Base-by-base conservation (phyloP, 1,140 invertebrate species). In the Micrasema longulum region DNA sequence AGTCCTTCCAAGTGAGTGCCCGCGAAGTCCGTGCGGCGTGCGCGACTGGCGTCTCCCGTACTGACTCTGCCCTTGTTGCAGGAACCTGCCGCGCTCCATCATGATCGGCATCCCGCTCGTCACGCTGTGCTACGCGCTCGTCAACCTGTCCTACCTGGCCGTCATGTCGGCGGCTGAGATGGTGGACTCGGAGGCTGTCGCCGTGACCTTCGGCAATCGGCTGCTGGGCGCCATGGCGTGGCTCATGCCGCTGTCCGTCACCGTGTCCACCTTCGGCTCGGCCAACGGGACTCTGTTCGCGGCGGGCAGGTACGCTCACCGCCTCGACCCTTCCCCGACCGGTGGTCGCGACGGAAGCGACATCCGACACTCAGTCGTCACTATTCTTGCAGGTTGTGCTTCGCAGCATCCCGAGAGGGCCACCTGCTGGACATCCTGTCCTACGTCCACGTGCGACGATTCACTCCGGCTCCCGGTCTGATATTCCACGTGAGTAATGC, bases 111-210 rank as follows among this genome's bases (percentile, higher is more conserved):
- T 98, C 80, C 95, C 96, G 12, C 84, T 99, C 76, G 96, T 98
- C 16, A 99, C 97, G 0, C 81, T 97, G 10, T 97, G 97, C 80
- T 99, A 99, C 83, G 91, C 96, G 4, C 86, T 99, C 47, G 95
- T 98, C 77, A 99, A 99, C 82, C 88, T 99, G 63, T 97, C 97
- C 7, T 99, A 99, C 82, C 87, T 99, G 81, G 95, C 97, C 2
- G 97, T 97, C 18, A 97, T 99, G 90, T 96, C 95, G 53, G 92
- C 94, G 0, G 89, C 90, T 69, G 96, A 99, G 84, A 96, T 99
- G 90, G 89, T 96, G n/a, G 91, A 91, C 69, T 97, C 95, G 38
- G 94, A 97, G 80, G 98, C 98, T 4, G 97, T 99, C 3, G 97
- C 97, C 52, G 96, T 99, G 76, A 94, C 93, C 4, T 95, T 95